These are phyloP conservation scores for Rhagium mordax DNA, from an alignment of 2,888 invertebrate genomes.

Conservation along the genomic window DNA sequence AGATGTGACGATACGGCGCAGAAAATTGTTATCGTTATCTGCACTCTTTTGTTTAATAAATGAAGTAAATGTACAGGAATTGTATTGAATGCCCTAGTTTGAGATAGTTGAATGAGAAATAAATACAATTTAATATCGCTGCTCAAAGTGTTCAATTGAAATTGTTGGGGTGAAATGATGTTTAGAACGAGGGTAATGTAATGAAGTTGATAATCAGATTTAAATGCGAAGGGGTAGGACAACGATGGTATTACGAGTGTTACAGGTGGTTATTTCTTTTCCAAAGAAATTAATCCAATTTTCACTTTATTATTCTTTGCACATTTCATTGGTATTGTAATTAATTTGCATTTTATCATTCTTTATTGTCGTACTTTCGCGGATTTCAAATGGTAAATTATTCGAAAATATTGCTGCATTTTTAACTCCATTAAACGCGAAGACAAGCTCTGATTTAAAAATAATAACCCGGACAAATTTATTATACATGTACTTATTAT, in stretches of 20 bases:
- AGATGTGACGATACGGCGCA: neutral
- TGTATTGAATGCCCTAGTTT: constrained; percentile 1
- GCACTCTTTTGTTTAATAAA: neutral
- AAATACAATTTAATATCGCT: constrained; percentile 26
- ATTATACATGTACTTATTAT: too few species aligned
- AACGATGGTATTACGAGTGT: constrained; percentile 44
- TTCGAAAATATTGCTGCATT: neutral
- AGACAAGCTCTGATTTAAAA: too few species aligned
- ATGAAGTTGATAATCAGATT: constrained; percentile 51
- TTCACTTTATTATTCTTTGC: constrained; percentile 44
- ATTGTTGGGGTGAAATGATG: constrained; percentile 39
- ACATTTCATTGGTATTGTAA: constrained; percentile 43
- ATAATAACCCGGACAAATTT: too few species aligned
- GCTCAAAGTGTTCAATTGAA: constrained; percentile 28
- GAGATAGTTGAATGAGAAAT: constrained; percentile 13
- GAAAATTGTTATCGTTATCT: neutral
- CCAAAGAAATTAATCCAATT: constrained; percentile 46
- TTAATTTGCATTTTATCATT: constrained; percentile 35
- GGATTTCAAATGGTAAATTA: neutral
- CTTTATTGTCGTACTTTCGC: neutral
- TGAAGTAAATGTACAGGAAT: neutral
- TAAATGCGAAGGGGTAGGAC: constrained; percentile 47
- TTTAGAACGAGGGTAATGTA: constrained; percentile 48
- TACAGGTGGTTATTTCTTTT: constrained; percentile 52
- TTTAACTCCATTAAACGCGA: neutral